Evolutionary conservation across 2,888 invertebrate species (phyloP), one percentile per base, ranked within the genome.

Genomic region (Drosophila incognita): DNA sequence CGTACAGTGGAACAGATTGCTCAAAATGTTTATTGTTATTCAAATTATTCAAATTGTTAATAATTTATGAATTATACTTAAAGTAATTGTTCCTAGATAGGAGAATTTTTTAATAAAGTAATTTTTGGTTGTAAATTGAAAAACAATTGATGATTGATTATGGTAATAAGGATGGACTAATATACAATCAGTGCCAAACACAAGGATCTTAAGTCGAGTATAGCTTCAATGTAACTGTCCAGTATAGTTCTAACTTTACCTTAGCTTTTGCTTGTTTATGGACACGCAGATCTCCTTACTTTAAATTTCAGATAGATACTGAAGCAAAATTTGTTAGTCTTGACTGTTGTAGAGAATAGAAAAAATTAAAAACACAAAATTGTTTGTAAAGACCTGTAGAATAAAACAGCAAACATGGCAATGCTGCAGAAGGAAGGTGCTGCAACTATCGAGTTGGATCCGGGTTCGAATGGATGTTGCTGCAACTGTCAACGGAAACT

Each of bases 401-500:
- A 24, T 8, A 58, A 21, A 21, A 59, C 48, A 8, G 62, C 49
- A n/a, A 69, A 60, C 38, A 68, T 65, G 54, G 59, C 56, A 8
- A 61, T 74, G 36, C 13, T 59, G 33, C 62, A 74, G 4, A 2
- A 27, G 0, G 36, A 60, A 18, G 31, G 24, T 49, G 51, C 27
- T 46, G 53, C 52, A 11, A 54, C 49, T 24, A 31, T 4, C 2
- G 53, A 69, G 7, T n/a, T 13, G 66, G 51, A 59, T 1, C 15
- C 15, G 8, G 21, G 24, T 0, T 24, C 42, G 38, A 58, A 5
- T 24, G 42, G 13, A 36, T 76, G 79, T 33, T 74, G 74, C 38
- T 87, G 87, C 78, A 82, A 83, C 29, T 87, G 89, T 62, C 80
- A 77, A 29, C 59, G 61, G 21, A 83, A 89, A 36, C 58, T 87